Evolutionary conservation across 2,113 vertebrate genomes (phyloP), one percentile per base, ranked within the genome.

Genomic region (Vidua macroura): DNA sequence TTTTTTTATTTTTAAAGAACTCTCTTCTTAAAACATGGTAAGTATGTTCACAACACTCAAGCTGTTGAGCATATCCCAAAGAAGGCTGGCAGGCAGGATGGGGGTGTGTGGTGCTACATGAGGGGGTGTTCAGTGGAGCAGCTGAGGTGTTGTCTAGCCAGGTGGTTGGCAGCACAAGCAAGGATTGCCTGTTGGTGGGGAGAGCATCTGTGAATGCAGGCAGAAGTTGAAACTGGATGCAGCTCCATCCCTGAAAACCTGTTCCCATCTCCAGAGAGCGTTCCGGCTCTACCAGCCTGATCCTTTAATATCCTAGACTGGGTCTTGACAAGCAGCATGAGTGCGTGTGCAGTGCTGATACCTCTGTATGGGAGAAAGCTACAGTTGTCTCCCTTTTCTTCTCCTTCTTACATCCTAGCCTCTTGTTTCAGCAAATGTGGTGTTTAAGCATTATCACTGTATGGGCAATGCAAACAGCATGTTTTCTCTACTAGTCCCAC

Each of bases 1-100:
- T 5, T 83, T 86, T 86, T 77, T 67, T 90, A 83, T 88, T 86
- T 95, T 92, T 66, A 55, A 86, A 80, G 24, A 85, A 22, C 9
- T 44, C 5, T 37, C 25, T 18, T 83, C 62, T 70, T 56, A 43
- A 73, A 77, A 44, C 6, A 18, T 6, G 7, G 8, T 31, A 60
- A 79, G 39, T 16, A 33, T 14, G 67, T 68, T 93, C 37, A 20
- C 37, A 55, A 39, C 44, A n/a, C 2, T 41, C 41, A 79, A 53
- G 41, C 41, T 82, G 70, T 60, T 10, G 49, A 84, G 44, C 24
- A 27, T 2, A 3, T 44, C 72, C 69, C 25, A 35, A 28, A 55
- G 66, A 82, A n/a, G 10, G 12, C 53, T 68, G 58, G 37, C 41
- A 72, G 62, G 75, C 31, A 19, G 67, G 49, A 31, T 13, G 28